Base-by-base conservation (phyloP, 2,113 vertebrate genomes). In the Sapajus apella region DNA sequence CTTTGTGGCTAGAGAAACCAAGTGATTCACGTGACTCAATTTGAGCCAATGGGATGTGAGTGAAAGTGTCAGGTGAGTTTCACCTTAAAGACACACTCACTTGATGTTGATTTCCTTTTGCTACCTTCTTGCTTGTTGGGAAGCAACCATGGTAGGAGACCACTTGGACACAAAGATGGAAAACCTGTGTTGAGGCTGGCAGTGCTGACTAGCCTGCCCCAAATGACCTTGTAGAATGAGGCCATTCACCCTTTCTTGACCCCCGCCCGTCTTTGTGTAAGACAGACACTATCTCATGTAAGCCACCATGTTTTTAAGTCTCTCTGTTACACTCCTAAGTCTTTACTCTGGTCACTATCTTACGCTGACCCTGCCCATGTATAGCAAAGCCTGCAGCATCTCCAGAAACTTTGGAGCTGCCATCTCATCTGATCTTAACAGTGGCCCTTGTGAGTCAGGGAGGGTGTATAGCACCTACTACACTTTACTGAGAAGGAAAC, bases 311-410 rank as follows among this genome's bases (percentile, higher is more conserved):
- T 21, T 80, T 73, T 32, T 5, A 23, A 68, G 56, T 72, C 2
- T 72, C 80, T 43, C 35, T 35, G 66, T 89, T 32, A n/a, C 10
- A 35, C 2, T 30, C 13, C 13, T 30, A 25, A 37, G 25, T 70
- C 35, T 75, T 16, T 30, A 20, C 2, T 18, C 35, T 50, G 73
- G 52, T 47, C 10, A 43, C 3, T 32, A 12, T 20, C 32, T 21
- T 1, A 1, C 3, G 10, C 13, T 52, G 8, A 6, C 23, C 23
- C 37, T 8, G 37, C 35, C 18, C 40, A 3, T 0, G 14, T 1
- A 35, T 10, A 1, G 45, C 2, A 7, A 87, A 50, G 20, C n/a
- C 52, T 16, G 20, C 4, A 50, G 73, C 56, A 16, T 75, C 32
- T 55, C 37, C 89, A 45, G 35, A 77, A 76, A 6, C 56, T 43